A percentile compares a stretch with the other conserved stretches of the same genome.
phyloP scores from a whole-genome alignment of 1,140 invertebrate species.

The Sinonovacula constricta region DNA sequence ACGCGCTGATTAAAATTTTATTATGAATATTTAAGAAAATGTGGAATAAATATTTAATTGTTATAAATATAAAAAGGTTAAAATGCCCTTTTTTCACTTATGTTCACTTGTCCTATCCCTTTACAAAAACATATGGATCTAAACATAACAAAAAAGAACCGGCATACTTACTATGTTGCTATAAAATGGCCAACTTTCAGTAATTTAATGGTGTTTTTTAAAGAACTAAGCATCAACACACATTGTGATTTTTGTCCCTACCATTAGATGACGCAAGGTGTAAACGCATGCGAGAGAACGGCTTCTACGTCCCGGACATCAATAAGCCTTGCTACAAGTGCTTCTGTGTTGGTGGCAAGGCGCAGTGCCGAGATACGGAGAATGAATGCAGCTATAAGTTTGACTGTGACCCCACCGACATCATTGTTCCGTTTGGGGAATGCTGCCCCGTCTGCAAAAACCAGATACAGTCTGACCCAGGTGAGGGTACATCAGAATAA shows the following conservation, averaged over 20 bases:
- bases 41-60: no score
- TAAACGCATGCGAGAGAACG: neutral
- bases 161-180: neutral
- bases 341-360: conserved; percentile 13
- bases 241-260: neutral
- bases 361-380: neutral
- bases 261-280: neutral
- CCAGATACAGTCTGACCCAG: conserved; percentile 24
- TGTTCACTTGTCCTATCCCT: neutral
- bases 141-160: neutral
- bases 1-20: no score
- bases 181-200: neutral
- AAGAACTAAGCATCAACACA: neutral
- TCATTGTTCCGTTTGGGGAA: conserved; percentile 29
- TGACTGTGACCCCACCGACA: conserved; percentile 10
- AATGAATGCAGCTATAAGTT: conserved; percentile 18
- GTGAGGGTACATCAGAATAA: conserved; percentile 42
- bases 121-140: neutral
- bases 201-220: neutral
- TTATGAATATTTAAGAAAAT: no score
- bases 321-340: conserved; percentile 35
- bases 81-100: no score
- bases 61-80: no score
- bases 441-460: conserved; percentile 30
- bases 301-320: conserved; percentile 10